Evolutionary conservation across 2,797 vertebrate species (phyloP).

Genomic region (Eulemur rubriventer): DNA sequence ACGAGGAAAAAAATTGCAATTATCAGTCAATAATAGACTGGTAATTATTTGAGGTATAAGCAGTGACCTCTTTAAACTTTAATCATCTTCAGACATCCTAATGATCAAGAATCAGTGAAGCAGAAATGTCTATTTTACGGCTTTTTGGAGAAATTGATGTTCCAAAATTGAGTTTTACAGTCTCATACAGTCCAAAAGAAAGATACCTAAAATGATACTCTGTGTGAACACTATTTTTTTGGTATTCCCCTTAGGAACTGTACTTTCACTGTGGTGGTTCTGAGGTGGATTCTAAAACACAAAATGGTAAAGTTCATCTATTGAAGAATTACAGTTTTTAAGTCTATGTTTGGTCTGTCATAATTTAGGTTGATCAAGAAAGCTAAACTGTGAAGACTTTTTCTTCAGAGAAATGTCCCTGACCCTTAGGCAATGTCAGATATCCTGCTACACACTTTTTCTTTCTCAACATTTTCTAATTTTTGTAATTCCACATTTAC

Average conservation of each 20-base stretch:
- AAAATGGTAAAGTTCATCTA: slow-evolving; percentile 12
- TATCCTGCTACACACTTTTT: not conserved
- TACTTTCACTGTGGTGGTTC: slow-evolving; percentile 22
- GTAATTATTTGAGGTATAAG: slow-evolving; percentile 45
- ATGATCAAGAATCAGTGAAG: slow-evolving; percentile 59
- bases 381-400: not conserved
- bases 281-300: slow-evolving; percentile 5
- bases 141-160: slow-evolving; percentile 67
- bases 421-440: not conserved
- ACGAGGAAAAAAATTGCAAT: slow-evolving; percentile 19
- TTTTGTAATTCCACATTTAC: not conserved
- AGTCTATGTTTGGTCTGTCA: not conserved
- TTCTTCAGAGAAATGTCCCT: not conserved
- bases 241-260: not conserved
- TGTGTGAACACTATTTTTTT: slow-evolving; percentile 31
- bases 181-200: slow-evolving; percentile 62
- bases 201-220: slow-evolving; percentile 53
- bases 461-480: not conserved
- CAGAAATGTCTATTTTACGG: slow-evolving; percentile 67
- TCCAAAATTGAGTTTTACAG: slow-evolving; percentile 63
- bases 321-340: slow-evolving; percentile 21
- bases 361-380: slow-evolving; percentile 31
- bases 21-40: slow-evolving; percentile 21
- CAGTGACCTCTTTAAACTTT: slow-evolving; percentile 59
- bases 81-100: slow-evolving; percentile 42